Percentiles rank a stretch among this genome's conserved stretches.
Conservation (phyloP, 2,797 vertebrate species). For the Microtus obscurus region DNA sequence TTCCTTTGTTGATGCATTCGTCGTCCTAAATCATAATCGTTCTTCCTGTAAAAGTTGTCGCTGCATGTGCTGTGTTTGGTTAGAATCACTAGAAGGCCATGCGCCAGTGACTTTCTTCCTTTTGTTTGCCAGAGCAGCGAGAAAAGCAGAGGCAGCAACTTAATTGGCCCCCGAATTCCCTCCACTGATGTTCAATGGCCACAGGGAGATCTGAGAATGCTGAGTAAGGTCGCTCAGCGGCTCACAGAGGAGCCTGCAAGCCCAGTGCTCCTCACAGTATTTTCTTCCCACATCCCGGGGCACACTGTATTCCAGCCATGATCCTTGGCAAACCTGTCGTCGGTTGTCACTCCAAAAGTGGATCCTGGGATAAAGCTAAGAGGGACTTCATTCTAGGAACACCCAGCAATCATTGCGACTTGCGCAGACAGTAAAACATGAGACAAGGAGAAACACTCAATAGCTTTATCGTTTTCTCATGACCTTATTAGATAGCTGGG, state of each 20-base stretch:
- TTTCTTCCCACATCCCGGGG: not conserved
- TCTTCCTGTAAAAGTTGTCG: conserved; percentile 5
- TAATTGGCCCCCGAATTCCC: not conserved
- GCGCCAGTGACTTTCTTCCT: not conserved
- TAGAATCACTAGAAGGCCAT: not conserved
- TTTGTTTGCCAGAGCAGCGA: not conserved
- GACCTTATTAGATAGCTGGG: not conserved
- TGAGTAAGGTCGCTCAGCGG: not conserved
- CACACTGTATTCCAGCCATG: not conserved
- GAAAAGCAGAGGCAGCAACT: not conserved
- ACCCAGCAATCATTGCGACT: not conserved
- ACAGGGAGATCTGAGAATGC: not conserved
- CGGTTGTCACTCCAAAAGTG: not conserved
- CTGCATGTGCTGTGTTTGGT: not conserved
- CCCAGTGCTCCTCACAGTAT: not conserved
- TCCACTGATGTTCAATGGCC: not conserved
- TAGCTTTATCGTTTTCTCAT: conserved; percentile 1
- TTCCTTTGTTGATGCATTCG: conserved; percentile 13
- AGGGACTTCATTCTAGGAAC: not conserved
- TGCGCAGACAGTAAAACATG: not conserved
- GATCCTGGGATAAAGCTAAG: not conserved
- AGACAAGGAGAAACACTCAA: not conserved
- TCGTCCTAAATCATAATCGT: conserved; percentile 50
- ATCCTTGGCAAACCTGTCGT: not conserved
- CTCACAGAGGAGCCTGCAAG: not conserved